Base-by-base conservation (phyloP, 2,888 invertebrate genomes). In the Thera britannica region DNA sequence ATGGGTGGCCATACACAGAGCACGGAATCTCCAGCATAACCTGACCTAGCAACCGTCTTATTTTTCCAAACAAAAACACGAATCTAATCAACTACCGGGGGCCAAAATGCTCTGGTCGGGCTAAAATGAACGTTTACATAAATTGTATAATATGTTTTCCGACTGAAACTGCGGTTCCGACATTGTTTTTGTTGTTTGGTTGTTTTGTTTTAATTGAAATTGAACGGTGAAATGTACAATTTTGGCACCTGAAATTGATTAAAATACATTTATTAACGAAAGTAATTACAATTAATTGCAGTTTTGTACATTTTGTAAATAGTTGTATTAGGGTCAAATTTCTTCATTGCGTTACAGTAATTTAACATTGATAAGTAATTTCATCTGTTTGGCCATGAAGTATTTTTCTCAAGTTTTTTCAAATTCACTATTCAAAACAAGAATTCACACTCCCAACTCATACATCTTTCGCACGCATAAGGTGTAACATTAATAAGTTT, bases 111-210 rank as follows among this genome's bases (percentile, higher is more conserved):
- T 68, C 65, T 80, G 82, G 83, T 57, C 69, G 71, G 61, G 67
- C 71, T 64, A 68, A 80, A 83, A 80, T 81, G 77, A 76, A 78
- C 77, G 75, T 78, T 83, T 78, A 79, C 73, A 80, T 78, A 80
- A 82, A 81, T 80, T 83, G 78, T 82, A 77, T 81, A 78, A 80
- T 76, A 77, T 79, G 77, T 79, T 79, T 79, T 77, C 74, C 72
- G 71, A 77, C 73, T 79, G 81, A 77, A 83, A 82, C 79, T 79
- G 80, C 77, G 79, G 78, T 75, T 79, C 67, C 65, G 65, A 74
- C 66, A 77, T 75, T 80, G 72, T 75, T 79, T 81, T 81, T 82
- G 80, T 79, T 81, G 75, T 81, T 83, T 79, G 36, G 77, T 78
- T 73, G 77, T 81, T 71, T 77, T 73, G 74, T 81, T 83, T 83